phyloP scores from a whole-genome alignment of 2,888 invertebrate species.

The Caprella mutica region DNA sequence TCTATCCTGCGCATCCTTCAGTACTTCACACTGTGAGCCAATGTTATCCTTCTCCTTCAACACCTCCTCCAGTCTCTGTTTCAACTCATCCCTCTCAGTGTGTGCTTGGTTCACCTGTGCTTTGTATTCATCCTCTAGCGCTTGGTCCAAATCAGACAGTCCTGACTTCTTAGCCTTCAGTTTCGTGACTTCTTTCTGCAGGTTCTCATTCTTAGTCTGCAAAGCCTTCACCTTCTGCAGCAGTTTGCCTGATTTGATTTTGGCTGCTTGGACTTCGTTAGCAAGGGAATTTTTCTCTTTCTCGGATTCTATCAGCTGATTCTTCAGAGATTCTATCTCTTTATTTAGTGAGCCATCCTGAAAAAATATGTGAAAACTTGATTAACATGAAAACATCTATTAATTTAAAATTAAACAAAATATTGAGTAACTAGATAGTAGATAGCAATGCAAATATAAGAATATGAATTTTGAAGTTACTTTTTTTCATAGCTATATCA shows the following conservation, averaged over 20 bases:
- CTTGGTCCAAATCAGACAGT: constrained; percentile 52
- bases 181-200: constrained; percentile 36
- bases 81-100: constrained; percentile 50
- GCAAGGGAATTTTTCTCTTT: constrained; percentile 40
- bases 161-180: constrained; percentile 35
- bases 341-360: constrained; percentile 19
- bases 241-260: constrained; percentile 62
- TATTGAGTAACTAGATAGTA: too few species aligned
- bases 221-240: constrained; percentile 73
- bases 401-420: too few species aligned
- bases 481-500: too few species aligned
- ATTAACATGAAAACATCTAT: too few species aligned
- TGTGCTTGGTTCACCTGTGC: constrained; percentile 49
- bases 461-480: too few species aligned
- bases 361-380: too few species aligned
- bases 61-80: constrained; percentile 52
- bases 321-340: constrained; percentile 26
- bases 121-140: constrained; percentile 60
- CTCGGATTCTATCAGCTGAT: constrained; percentile 25
- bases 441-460: too few species aligned
- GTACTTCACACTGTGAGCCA: constrained; percentile 57
- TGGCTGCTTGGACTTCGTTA: constrained; percentile 53
- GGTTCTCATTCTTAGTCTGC: constrained; percentile 47
- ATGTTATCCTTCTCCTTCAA: constrained; percentile 56
- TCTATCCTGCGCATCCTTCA: constrained; percentile 62